Evolutionary conservation across 2,797 vertebrate genomes (phyloP).

Genomic region (Platalea minor): DNA sequence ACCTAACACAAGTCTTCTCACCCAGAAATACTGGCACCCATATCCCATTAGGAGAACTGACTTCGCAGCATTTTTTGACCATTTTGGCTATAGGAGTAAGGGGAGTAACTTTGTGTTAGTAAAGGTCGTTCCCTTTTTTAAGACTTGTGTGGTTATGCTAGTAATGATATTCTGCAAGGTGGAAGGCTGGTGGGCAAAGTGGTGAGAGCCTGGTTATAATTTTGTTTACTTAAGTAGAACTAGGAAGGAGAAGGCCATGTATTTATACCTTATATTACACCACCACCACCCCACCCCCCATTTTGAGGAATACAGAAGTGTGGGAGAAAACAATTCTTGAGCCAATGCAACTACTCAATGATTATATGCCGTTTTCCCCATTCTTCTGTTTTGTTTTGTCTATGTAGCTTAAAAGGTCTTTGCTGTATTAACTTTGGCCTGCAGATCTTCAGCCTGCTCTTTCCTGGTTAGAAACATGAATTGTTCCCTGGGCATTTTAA

Average conservation of each 20-base stretch:
- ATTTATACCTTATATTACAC: neutral
- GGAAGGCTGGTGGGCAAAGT: neutral
- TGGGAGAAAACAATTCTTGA: neutral
- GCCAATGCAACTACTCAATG: neutral
- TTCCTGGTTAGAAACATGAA: neutral
- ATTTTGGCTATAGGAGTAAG: neutral
- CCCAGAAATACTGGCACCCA: neutral
- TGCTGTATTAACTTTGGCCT: neutral
- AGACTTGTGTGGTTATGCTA: neutral
- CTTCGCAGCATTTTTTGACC: neutral
- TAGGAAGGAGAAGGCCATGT: neutral
- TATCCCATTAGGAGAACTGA: neutral
- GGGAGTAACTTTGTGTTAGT: neutral
- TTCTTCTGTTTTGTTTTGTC: neutral
- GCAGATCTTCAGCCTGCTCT: neutral
- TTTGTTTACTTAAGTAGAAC: neutral
- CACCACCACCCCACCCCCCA: too few relatives aligned
- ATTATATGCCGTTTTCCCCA: neutral
- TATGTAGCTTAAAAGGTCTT: neutral
- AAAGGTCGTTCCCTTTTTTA: neutral
- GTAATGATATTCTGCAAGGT: neutral
- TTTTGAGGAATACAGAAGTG: neutral
- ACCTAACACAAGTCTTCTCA: neutral
- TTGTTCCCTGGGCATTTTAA: neutral
- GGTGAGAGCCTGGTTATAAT: neutral